Evolutionary conservation across 2,888 invertebrate species (phyloP), one percentile per base, ranked within the genome.

Genomic region (Bugulina stolonifera): DNA sequence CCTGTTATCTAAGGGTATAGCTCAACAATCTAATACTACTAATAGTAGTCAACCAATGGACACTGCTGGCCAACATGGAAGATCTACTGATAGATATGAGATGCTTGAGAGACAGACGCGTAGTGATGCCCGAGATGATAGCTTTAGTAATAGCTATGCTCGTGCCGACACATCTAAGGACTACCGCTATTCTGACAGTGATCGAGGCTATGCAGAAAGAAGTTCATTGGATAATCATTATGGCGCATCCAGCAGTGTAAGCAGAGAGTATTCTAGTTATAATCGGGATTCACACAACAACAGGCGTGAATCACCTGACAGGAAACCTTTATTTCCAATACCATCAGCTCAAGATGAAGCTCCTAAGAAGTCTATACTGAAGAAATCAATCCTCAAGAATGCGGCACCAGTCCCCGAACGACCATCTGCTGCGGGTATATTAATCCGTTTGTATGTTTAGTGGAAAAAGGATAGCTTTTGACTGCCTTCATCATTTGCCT

Each of bases 331-430:
- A 2, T 64, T 64, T 32, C 32, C 64, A 27, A 32, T 32, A 29
- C 29, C 64, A 3, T 3, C 5, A 14, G 10, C 32, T 32, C 25
- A 5, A 5, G 25, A 14, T 34, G 64, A 32, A 27, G 64, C 22
- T 10, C 22, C 27, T 5, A 18, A 18, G 25, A 25, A 32, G 64
- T 64, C 64, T 32, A 64, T 64, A 5, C 32, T 64, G 29, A 64
- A 64, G 32, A 64, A 32, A 32, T 64, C 64, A n/a, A 64, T 64
- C 32, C 64, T 64, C 14, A 64, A 64, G 34, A 64, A 64, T 29
- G 27, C 3, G 14, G 64, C 25, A 14, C 64, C 32, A 5, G 55
- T 23, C 3, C 55, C 5, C 3, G 55, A 23, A 5, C 23, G 14
- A 18, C 55, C 3, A 5, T 18, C 55, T 18, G 43, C 18, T 5